Conservation (phyloP, 2,797 vertebrate species). For the Pseudochromis fuscus region DNA sequence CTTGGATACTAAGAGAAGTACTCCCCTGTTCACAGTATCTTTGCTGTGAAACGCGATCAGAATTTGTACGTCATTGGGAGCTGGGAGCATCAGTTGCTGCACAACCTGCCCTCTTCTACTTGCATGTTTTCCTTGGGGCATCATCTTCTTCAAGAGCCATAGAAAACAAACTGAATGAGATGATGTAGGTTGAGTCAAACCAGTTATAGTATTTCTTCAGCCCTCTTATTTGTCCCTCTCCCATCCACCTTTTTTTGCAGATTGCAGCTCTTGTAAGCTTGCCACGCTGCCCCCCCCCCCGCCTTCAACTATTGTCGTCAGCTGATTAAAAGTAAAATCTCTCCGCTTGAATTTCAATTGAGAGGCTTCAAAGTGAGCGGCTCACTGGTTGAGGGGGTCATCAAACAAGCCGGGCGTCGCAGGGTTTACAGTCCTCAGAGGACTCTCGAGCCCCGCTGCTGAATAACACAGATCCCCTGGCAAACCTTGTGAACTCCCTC, state of each 20-base stretch:
- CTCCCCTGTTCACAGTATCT: conserved; percentile 31
- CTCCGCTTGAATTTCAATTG: conserved; percentile 84
- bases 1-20: conserved; percentile 21
- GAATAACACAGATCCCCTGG: conserved; percentile 16
- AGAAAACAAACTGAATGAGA: background rate
- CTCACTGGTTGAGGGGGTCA: conserved; percentile 69
- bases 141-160: background rate
- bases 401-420: conserved; percentile 73
- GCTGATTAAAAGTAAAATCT: conserved; percentile 80
- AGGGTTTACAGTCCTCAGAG: conserved; percentile 45
- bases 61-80: conserved; percentile 34
- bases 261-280: conserved; percentile 36
- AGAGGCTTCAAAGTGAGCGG: conserved; percentile 86
- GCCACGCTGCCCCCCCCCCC: conserved; percentile 27
- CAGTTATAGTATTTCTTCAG: conserved; percentile 9
- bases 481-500: conserved; percentile 24
- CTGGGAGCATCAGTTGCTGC: background rate
- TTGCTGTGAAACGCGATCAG: conserved; percentile 61
- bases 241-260: conserved; percentile 21
- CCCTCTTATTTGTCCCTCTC: background rate
- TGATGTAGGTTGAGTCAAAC: background rate
- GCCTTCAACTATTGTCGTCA: conserved; percentile 58
- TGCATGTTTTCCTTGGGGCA: background rate
- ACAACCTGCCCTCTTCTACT: background rate
- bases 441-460: conserved; percentile 41